Evolutionary conservation across 2,888 invertebrate species (phyloP), one percentile per base, ranked within the genome.

Genomic region (Hypomecis punctinalis): DNA sequence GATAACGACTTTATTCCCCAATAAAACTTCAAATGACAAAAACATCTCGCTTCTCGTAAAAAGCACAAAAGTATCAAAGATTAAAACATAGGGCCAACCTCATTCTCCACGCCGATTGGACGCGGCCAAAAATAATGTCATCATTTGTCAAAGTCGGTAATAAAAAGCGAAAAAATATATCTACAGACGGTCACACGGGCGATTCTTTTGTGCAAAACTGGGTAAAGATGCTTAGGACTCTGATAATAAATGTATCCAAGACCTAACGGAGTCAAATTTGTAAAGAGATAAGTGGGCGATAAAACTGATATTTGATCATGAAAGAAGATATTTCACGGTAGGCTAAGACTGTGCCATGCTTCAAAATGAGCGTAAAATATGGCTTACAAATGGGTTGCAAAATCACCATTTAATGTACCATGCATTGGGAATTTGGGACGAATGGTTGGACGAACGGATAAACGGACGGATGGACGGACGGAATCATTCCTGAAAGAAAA

Each of bases 71-170:
- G 61, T 58, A 40, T 51, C 36, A 43, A 57, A 66, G 56, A 66
- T 63, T 46, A 64, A 66, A 58, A 66, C 56, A 64, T 56, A 58
- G 46, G 55, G 49, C 47, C 49, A 61, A 59, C 55, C 46, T 54
- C 54, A 63, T 60, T 65, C 37, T 37, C 63, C 59, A 13, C 46
- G 58, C 62, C 66, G 60, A 68, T 69, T 63, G 68, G 67, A 53
- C 65, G 53, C 61, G 39, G 60, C 61, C 43, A 63, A 36, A 63
- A 48, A 62, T 71, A 68, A 71, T 63, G 67, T 62, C 64, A 65
- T 63, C 69, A 66, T 71, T 71, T 71, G 64, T 71, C 71, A 69
- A 68, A 66, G 64, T 63, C 63, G 66, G 64, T 62, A 64, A 65
- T 68, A 68, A 71, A 71, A 60, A 49, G 64, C 35, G 55, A 52